Conservation (phyloP, 2,888 invertebrate genomes). For the Automeris io region DNA sequence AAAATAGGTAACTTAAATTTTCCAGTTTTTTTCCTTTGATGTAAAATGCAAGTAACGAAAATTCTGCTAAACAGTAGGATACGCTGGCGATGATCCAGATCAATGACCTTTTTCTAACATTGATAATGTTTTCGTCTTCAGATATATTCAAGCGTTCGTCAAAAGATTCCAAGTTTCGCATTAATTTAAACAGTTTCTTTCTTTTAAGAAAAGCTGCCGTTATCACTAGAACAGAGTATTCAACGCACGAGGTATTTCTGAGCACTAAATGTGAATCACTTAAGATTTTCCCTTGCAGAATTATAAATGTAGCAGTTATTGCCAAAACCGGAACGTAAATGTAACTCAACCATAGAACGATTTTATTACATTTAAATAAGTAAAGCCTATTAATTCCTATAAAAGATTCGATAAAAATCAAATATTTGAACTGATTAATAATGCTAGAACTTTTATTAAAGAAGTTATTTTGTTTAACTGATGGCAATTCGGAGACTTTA, state of each 20-base stretch:
- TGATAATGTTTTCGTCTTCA: constrained; percentile 24
- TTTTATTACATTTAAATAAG: constrained; percentile 25
- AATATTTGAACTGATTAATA: constrained; percentile 22
- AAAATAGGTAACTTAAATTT: background rate
- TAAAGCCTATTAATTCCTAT: constrained; percentile 37
- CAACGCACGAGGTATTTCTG: constrained; percentile 27
- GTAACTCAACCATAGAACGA: constrained; percentile 18
- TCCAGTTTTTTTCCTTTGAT: background rate
- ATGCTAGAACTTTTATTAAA: constrained; percentile 13
- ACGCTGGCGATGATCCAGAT: constrained; percentile 22
- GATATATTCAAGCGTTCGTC: constrained; percentile 41
- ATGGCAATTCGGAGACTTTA: constrained; percentile 25
- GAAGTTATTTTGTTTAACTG: constrained; percentile 23
- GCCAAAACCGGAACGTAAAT: constrained; percentile 19
- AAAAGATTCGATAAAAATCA: constrained; percentile 23
- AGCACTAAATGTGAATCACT: constrained; percentile 28
- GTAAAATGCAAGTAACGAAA: constrained; percentile 1
- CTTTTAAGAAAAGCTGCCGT: constrained; percentile 28
- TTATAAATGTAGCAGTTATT: constrained; percentile 14
- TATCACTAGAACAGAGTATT: constrained; percentile 32
- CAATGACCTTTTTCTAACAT: constrained; percentile 18
- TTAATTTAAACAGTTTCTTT: constrained; percentile 27
- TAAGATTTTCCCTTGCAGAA: constrained; percentile 12
- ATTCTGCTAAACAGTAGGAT: constrained; percentile 28
- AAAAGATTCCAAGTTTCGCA: constrained; percentile 33